phyloP scores from a whole-genome alignment of 1,140 invertebrate species.

The Diorhabda sublineata region DNA sequence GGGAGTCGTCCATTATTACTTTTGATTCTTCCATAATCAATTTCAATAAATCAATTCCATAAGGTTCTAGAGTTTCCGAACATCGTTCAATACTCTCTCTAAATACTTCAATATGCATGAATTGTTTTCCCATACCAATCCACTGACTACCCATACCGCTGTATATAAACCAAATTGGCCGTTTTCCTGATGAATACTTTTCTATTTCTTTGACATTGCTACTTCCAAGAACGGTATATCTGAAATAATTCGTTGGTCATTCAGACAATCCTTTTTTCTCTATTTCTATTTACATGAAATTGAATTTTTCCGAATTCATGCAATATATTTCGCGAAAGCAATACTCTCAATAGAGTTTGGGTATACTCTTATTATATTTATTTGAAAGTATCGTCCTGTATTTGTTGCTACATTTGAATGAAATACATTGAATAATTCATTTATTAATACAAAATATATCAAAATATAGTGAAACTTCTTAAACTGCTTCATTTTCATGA shows the following conservation, averaged over 20 bases:
- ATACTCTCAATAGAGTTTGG: too few species aligned
- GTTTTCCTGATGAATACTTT: constrained; percentile 41
- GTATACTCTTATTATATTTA: too few species aligned
- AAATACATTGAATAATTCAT: too few species aligned
- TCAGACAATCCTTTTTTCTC: too few species aligned
- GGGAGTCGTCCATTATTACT: constrained; percentile 63
- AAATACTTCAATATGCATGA: constrained; percentile 77
- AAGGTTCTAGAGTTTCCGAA: constrained; percentile 66
- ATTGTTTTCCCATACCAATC: constrained; percentile 80
- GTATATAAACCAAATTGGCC: constrained; percentile 91
- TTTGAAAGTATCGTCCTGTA: too few species aligned
- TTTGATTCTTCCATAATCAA: constrained; percentile 72
- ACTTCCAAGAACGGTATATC: background rate
- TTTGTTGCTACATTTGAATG: too few species aligned
- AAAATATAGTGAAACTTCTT: too few species aligned
- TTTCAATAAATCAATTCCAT: constrained; percentile 73
- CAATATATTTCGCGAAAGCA: too few species aligned
- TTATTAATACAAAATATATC: too few species aligned
- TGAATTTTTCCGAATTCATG: too few species aligned
- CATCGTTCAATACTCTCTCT: constrained; percentile 67
- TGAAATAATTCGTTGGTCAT: background rate
- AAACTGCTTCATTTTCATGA: too few species aligned
- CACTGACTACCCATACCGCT: constrained; percentile 95
- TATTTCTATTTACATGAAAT: too few species aligned
- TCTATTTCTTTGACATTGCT: background rate